Base-by-base conservation (phyloP, 2,113 vertebrate genomes). In the Scatophagus argus region DNA sequence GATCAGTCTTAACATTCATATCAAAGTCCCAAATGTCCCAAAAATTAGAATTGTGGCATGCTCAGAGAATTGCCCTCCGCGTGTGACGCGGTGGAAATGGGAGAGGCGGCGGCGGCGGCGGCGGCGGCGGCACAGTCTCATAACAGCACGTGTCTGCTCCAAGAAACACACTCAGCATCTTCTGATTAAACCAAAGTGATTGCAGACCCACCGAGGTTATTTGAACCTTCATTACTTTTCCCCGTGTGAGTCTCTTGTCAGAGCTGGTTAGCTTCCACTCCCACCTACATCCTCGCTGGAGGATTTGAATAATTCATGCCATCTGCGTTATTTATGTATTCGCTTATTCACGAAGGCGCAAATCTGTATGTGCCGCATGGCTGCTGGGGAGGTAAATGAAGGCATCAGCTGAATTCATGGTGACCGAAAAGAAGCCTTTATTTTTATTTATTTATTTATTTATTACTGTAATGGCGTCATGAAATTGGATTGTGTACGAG, bases 281-380 rank as follows among this genome's bases (percentile, higher is more conserved):
- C 87, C 82, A 74, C 87, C 84, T 77, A 69, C 88, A 72, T 87
- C 46, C 56, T 59, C 63, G 74, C 83, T 70, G 75, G 81, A 87
- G 66, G 60, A 76, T 60, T 68, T 94, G 90, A 93, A 94, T 94
- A 91, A 94, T 93, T 92, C 92, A 95, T 91, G 69, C 47, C 76
- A 86, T 90, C 89, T 89, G 82, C 47, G 83, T 91, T 94, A 93
- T 93, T 94, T 93, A 91, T 92, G 89, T 86, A 85, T 85, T 92
- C 82, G 83, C 82, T 92, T 91, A 94, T 93, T 93, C 90, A 91
- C 88, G 88, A 87, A 90, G 90, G 82, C 68, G 52, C 46, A 19
- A 74, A 73, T 68, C 68, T 79, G 82, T 87, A 56, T 83, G 72
- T 78, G 66, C 36, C 41, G 17, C 56, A 86, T 84, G 76, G 75